Evolutionary conservation across 2,113 vertebrate genomes (phyloP), one percentile per base, ranked within the genome.

Genomic region (Leptobrachium ailaonicum): DNA sequence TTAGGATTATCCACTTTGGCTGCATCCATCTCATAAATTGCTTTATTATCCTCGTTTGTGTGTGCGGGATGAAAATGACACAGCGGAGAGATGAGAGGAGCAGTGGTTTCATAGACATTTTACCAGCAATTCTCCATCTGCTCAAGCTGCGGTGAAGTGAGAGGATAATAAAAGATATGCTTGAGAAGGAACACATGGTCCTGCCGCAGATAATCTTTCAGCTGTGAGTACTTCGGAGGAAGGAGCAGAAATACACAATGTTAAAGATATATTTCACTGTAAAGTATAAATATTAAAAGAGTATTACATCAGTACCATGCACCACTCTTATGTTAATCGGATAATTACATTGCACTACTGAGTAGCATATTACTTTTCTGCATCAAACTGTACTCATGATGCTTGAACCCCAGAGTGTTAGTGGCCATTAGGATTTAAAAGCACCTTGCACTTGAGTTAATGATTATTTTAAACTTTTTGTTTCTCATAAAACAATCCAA

Each of bases 51-150:
- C 77, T 79, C 56, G 41, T 72, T 79, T 78, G 76, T 79, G 77
- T 71, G 67, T 14, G 67, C 60, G 45, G 45, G 67, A 71, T 78
- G 45, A 50, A 79, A 79, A 79, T 41, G 70, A 53, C 69, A 79
- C 77, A 72, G 77, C 62, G 12, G 77, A 79, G 69, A 73, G 69
- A 73, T 56, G 69, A 66, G 47, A 66, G 60, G 40, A 66, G 44
- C 60, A 43, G 60, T 41, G 60, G 77, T 72, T 79, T 66, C 69
- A 43, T 64, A 32, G 41, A 58, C n/a, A 79, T 79, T 79, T 79
- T 73, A 64, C 68, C n/a, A 79, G 69, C 77, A 64, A 79, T 79
- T 79, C 68, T 72, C 77, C 77, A 79, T 79, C 77, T 79, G 77
- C 60, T 72, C 69, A n/a, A 45, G 32, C 45, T 40, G 14, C 50